These are phyloP conservation scores for Etheostoma nigrum DNA, from an alignment of 2,797 vertebrate species.

Conservation along the genomic window DNA sequence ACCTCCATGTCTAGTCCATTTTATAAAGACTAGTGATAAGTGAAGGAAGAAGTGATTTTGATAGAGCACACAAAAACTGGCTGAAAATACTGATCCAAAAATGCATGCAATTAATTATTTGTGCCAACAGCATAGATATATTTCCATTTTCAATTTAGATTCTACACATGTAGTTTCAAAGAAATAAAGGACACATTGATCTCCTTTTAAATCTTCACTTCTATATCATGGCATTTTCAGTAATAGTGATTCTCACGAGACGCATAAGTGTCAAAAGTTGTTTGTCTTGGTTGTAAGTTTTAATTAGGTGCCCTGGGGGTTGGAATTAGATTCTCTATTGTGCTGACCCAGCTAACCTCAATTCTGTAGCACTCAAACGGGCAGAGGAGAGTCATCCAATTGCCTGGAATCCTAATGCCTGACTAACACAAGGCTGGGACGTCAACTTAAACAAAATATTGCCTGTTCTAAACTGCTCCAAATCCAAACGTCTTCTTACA, in stretches of 20 bases:
- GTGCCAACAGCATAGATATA: neutral
- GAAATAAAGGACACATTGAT: conserved; percentile 21
- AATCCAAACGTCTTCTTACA: neutral
- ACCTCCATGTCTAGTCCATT: neutral
- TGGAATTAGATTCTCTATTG: conserved; percentile 75
- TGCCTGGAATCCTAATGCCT: conserved; percentile 74
- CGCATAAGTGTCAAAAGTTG: conserved; percentile 67
- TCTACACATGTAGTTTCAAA: conserved; percentile 1
- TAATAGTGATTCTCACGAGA: conserved; percentile 58
- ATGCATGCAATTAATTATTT: neutral
- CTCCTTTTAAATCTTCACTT: conserved; percentile 37
- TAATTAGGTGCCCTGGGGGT: conserved; percentile 79
- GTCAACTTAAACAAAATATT: conserved; percentile 46
- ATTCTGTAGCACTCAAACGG: conserved; percentile 76
- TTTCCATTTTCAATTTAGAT: neutral
- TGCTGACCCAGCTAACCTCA: conserved; percentile 77
- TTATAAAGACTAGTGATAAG: neutral
- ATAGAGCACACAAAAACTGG: neutral
- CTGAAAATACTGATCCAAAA: neutral
- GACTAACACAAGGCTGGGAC: conserved; percentile 48
- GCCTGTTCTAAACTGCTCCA: conserved; percentile 16
- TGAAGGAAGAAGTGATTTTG: neutral
- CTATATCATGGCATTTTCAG: conserved; percentile 59
- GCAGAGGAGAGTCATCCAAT: conserved; percentile 65
- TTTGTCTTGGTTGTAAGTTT: conserved; percentile 77